Evolutionary conservation across 2,113 vertebrate genomes (phyloP).

Genomic region (Panthera leo): DNA sequence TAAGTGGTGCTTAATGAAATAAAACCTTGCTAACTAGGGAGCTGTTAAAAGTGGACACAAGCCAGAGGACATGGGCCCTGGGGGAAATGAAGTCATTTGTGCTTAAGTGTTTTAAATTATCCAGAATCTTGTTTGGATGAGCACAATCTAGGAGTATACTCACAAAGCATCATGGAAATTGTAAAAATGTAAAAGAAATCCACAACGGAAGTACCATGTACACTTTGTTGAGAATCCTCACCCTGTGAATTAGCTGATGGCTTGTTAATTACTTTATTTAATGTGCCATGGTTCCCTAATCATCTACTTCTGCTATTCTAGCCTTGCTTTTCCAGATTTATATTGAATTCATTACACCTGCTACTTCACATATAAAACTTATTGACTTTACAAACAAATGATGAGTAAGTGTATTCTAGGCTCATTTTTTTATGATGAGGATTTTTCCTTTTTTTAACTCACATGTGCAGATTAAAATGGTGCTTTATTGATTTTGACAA

Average conservation of each 20-base stretch:
- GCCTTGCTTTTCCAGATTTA: constrained; percentile 25
- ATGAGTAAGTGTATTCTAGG: not conserved
- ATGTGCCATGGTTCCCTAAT: not conserved
- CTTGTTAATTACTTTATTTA: not conserved
- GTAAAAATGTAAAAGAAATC: not conserved
- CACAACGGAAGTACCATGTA: not conserved
- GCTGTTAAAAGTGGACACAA: not conserved
- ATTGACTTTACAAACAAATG: not conserved
- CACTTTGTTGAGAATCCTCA: not conserved
- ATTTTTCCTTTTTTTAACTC: not conserved
- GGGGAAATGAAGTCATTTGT: not conserved
- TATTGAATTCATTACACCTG: not conserved
- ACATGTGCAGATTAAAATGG: not conserved
- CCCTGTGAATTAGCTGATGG: not conserved
- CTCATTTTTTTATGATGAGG: not conserved
- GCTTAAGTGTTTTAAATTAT: not conserved
- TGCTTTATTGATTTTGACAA: constrained; percentile 27
- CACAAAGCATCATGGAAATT: not conserved
- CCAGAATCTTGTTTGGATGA: not conserved
- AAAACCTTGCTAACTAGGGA: not conserved
- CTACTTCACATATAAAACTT: not conserved
- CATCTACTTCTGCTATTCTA: not conserved
- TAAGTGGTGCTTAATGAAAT: not conserved
- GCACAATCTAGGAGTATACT: not conserved
- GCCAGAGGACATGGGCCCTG: not conserved